phyloP scores from a whole-genome alignment of 2,797 vertebrate genomes.

The Cossypha niveicapilla region DNA sequence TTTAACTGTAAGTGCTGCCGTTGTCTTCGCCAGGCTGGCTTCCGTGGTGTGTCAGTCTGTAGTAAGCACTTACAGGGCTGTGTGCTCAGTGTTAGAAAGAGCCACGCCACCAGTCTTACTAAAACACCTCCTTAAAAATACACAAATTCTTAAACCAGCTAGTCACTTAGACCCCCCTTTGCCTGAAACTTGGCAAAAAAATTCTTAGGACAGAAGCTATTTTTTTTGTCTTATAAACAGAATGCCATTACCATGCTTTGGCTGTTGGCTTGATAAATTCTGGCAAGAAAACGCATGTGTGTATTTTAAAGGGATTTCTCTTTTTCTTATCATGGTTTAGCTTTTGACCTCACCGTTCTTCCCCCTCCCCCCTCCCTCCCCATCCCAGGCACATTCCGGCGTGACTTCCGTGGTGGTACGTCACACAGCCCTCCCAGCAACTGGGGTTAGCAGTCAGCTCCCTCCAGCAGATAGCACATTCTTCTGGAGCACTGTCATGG shows the following conservation, averaged over 20 bases:
- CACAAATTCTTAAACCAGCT: neutral
- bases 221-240: conserved; percentile 22
- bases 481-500: conserved; percentile 19
- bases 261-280: conserved; percentile 22
- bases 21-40: neutral
- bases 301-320: conserved; percentile 39
- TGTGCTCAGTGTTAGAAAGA: neutral
- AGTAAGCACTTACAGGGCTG: neutral
- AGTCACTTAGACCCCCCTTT: neutral
- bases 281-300: conserved; percentile 13
- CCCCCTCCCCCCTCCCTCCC: neutral
- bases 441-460: neutral
- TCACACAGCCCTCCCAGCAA: neutral
- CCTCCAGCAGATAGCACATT: conserved; percentile 29
- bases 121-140: conserved; percentile 19
- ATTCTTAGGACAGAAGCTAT: neutral
- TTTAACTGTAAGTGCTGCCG: neutral
- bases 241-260: conserved; percentile 19
- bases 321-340: conserved; percentile 39
- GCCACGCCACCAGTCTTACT: neutral
- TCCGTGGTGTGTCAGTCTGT: neutral
- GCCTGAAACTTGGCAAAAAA: neutral
- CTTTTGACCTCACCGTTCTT: conserved; percentile 34
- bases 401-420: neutral
- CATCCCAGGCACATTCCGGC: neutral